phyloP scores from a whole-genome alignment of 2,113 vertebrate species.

The Geococcyx californianus region DNA sequence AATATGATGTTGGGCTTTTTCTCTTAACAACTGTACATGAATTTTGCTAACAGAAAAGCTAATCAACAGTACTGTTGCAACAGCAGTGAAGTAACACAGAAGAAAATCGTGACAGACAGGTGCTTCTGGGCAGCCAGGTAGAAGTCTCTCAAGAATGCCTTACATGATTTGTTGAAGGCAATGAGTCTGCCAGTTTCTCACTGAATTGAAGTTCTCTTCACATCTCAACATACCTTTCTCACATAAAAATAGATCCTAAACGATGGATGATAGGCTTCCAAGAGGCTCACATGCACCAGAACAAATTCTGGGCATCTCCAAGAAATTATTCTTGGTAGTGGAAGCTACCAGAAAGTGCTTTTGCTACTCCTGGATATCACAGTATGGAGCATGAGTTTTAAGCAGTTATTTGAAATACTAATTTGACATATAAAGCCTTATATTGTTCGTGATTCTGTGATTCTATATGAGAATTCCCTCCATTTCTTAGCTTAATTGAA shows the following conservation, averaged over 20 bases:
- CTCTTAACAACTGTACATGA: background rate
- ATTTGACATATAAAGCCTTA: background rate
- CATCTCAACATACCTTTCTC: background rate
- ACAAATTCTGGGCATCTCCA: background rate
- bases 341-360: background rate
- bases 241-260: background rate
- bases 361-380: background rate
- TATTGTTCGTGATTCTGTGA: background rate
- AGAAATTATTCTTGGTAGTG: background rate
- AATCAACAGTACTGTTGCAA: background rate
- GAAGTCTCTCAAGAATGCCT: background rate
- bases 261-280: background rate
- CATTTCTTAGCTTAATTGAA: background rate
- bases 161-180: background rate
- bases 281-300: background rate
- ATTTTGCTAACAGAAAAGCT: background rate
- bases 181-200: background rate
- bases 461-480: background rate
- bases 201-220: background rate
- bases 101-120: background rate
- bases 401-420: background rate
- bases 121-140: background rate
- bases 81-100: background rate
- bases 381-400: background rate
- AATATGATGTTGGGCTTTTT: background rate